Conservation (phyloP, 2,113 vertebrate genomes). For the Phycodurus eques region DNA sequence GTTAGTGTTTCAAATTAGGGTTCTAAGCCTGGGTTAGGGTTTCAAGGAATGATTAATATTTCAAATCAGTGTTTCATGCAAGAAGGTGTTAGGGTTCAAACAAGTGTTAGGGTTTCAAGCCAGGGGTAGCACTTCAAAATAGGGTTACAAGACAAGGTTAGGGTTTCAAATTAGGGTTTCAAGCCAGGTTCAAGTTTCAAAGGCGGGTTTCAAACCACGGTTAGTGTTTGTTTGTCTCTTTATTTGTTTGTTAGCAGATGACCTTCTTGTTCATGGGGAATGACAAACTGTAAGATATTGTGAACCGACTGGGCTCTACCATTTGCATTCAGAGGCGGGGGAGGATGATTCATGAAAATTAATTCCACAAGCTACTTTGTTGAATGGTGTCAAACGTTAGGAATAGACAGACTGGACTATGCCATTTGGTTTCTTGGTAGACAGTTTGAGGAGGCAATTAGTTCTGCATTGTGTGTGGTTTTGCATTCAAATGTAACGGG, state of each 20-base stretch:
- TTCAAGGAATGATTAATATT: too few species aligned
- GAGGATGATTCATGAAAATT: neutral
- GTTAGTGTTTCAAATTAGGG: neutral
- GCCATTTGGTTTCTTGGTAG: neutral
- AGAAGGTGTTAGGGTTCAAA: too few species aligned
- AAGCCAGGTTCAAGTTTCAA: too few species aligned
- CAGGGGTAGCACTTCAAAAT: too few species aligned
- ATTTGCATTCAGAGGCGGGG: neutral
- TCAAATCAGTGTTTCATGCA: too few species aligned
- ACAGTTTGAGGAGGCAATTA: too few species aligned
- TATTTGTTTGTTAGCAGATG: neutral
- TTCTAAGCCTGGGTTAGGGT: too few species aligned
- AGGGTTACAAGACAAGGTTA: too few species aligned
- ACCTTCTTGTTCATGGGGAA: neutral
- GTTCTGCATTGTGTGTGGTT: neutral
- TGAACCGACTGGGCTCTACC: neutral
- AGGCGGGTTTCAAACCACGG: too few species aligned
- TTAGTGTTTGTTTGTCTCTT: neutral
- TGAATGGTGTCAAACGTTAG: too few species aligned
- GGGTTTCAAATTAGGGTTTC: too few species aligned
- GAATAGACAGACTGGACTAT: neutral
- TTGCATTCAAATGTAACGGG: neutral
- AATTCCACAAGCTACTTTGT: neutral
- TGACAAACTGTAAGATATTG: neutral
- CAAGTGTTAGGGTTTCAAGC: too few species aligned